A percentile compares a stretch with the other conserved stretches of the same genome.
These are phyloP conservation scores for Dendrolimus pini DNA, from an alignment of 2,888 invertebrate genomes.

Conservation along the genomic window DNA sequence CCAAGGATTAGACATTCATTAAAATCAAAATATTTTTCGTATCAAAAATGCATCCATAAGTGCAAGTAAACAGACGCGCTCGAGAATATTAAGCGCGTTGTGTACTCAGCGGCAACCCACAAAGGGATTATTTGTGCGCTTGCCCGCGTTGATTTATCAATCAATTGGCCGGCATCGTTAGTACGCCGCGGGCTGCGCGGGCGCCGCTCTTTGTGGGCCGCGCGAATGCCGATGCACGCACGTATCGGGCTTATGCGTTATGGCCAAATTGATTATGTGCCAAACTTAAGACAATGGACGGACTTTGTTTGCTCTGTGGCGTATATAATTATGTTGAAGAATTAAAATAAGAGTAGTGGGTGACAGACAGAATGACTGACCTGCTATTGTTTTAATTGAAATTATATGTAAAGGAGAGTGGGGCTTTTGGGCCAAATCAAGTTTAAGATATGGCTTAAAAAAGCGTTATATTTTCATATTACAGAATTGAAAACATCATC, in stretches of 20 bases:
- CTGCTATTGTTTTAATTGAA: no score
- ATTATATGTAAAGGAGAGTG: no score
- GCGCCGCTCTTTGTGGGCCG: constrained; percentile 16
- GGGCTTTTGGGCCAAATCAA: no score
- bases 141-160: constrained; percentile 35
- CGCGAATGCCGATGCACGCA: background rate
- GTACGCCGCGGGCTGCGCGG: constrained; percentile 29
- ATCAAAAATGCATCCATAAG: background rate
- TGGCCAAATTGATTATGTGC: background rate
- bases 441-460: no score
- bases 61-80: background rate
- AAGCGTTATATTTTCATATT: no score
- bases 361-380: no score
- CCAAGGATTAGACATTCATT: no score
- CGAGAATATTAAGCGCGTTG: constrained; percentile 7
- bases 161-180: constrained; percentile 33
- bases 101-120: constrained; percentile 3
- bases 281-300: background rate
- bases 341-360: no score
- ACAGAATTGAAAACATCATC: no score
- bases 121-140: constrained; percentile 1
- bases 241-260: background rate
- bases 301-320: background rate
- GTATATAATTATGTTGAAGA: no score
- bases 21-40: no score